Base-by-base conservation (phyloP, 2,888 invertebrate genomes). In the Candidula unifasciata region DNA sequence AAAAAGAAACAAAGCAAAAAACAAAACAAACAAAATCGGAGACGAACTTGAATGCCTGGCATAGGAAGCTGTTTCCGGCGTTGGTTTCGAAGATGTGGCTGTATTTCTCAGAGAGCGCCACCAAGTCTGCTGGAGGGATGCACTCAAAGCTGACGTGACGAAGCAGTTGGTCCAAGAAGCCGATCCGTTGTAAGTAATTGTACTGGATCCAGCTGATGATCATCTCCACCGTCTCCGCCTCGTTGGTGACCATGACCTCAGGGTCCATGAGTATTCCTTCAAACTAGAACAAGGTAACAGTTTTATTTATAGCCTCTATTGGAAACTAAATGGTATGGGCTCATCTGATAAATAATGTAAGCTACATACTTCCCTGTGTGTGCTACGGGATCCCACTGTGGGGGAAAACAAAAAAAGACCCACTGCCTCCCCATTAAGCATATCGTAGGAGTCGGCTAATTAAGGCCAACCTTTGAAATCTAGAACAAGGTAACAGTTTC, bases 201-300 rank as follows among this genome's bases (percentile, higher is more conserved):
- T 80, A 80, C 57, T 74, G 35, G 35, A 68, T 66, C 84, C 84
- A 84, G 16, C 30, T 57, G 54, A 76, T 54, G 30, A 84, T 60
- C 13, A 60, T 74, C 8, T 71, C 69, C 3, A 84, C 35, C 0
- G 84, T 84, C 30, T 80, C 84, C 30, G 52, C 2, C 35, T 84
- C 84, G 57, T 57, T 37, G 16, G 54, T n/a, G 24, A 84, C 80
- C 52, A 80, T 60, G 16, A 84, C 84, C 18, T 84, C 80, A 0
- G 84, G 84, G 57, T 84, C 84, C 37, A 24, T 30, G 27, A 84
- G 84, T 21, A 84, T 64, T 6, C 3, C 0, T 44, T 76, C 76
- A 24, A 84, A 21, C 84, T 84, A 68, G n/a, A 30, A 66, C 37
- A n/a, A 69, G 8, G 27, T 1, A 64, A 44, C 2, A 0, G 24